Percentiles rank a stretch among this genome's conserved stretches.
phyloP scores from a whole-genome alignment of 1,140 invertebrate genomes.

The Coenobita brevimanus region DNA sequence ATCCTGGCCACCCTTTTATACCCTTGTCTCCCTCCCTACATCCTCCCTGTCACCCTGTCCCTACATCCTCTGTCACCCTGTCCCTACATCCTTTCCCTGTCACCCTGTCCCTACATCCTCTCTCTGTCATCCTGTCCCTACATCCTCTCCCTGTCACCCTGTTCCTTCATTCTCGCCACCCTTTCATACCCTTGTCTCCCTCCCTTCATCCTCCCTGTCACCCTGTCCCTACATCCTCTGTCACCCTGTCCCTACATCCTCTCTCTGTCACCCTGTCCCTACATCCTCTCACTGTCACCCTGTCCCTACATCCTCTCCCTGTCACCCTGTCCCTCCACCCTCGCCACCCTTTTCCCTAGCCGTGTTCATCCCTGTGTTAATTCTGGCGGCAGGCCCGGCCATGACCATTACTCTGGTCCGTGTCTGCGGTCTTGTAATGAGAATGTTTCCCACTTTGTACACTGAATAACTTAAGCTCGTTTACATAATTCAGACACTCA shows the following conservation, averaged over 20 bases:
- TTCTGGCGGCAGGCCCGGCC: neutral
- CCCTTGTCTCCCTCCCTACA: neutral
- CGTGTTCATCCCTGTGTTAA: neutral
- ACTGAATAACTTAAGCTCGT: slow-evolving; percentile 45
- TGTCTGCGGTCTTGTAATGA: slow-evolving; percentile 49
- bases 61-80: no score
- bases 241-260: neutral
- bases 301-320: neutral
- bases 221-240: neutral
- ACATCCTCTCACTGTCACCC: neutral
- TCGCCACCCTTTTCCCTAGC: neutral
- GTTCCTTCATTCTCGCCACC: neutral
- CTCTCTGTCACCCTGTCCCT: neutral
- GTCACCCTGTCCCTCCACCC: neutral
- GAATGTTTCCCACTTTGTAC: slow-evolving; percentile 53
- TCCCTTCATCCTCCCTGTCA: neutral
- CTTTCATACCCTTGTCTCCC: no score
- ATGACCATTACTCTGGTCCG: slow-evolving; percentile 9
- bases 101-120: no score
- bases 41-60: no score
- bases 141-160: neutral
- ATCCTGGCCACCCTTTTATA: neutral
- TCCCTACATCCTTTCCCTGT: no score
- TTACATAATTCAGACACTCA: slow-evolving; percentile 52
- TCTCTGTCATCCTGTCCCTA: no score